These are phyloP conservation scores for Noctilio leporinus DNA, from an alignment of 2,113 vertebrate species.

Conservation along the genomic window DNA sequence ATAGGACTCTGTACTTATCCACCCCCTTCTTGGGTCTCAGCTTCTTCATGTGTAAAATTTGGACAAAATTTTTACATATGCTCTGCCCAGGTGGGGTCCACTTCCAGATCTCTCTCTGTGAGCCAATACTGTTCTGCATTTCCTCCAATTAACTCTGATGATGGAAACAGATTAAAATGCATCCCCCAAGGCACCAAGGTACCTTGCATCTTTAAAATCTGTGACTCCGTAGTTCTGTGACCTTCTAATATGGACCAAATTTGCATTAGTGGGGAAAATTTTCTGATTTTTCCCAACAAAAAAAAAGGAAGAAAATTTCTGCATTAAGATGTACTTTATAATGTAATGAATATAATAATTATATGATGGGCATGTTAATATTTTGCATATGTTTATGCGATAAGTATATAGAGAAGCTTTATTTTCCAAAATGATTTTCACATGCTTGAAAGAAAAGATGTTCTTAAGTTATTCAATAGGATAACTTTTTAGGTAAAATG, in stretches of 20 bases:
- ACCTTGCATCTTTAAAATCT: not conserved
- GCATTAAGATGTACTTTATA: not conserved
- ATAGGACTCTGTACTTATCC: not conserved
- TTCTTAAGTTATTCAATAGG: not conserved
- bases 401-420: not conserved
- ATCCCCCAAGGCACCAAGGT: not conserved
- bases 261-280: not conserved
- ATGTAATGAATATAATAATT: not conserved
- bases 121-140: constrained; percentile 64
- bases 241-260: not conserved
- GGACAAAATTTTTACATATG: constrained; percentile 58
- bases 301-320: not conserved
- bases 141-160: constrained; percentile 62
- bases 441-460: not conserved
- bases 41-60: not conserved
- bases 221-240: not conserved
- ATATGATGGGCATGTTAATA: not conserved
- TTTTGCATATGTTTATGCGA: not conserved
- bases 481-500: not conserved
- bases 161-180: constrained; percentile 41
- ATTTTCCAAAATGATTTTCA: not conserved
- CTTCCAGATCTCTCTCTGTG: constrained; percentile 58
- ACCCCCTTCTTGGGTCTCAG: not conserved
- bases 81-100: constrained; percentile 78
- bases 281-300: not conserved